phyloP scores from a whole-genome alignment of 2,113 vertebrate genomes.

The Tetrax tetrax region DNA sequence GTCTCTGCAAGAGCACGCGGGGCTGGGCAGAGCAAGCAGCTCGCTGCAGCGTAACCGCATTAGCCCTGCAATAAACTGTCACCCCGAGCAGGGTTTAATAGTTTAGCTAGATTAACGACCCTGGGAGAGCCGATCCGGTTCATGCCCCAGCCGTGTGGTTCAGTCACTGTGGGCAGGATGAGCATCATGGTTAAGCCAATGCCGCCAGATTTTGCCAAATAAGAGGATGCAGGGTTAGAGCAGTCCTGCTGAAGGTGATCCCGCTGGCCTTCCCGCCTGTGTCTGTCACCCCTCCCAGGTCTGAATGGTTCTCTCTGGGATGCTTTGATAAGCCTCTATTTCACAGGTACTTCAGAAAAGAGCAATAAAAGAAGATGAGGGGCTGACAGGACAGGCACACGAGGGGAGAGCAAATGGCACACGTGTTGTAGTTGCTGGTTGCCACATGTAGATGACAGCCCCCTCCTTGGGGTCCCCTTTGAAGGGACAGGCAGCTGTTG shows the following conservation, averaged over 20 bases:
- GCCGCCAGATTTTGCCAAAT: background rate
- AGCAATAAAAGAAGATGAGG: background rate
- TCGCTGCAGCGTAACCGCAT: background rate
- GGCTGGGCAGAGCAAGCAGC: background rate
- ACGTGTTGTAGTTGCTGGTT: accelerated
- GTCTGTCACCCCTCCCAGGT: accelerated
- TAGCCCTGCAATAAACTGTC: background rate
- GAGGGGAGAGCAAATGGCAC: background rate
- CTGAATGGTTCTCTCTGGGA: background rate
- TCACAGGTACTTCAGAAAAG: background rate
- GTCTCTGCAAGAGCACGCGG: accelerated
- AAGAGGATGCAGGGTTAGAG: background rate
- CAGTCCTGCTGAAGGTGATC: accelerated
- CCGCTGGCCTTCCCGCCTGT: accelerated
- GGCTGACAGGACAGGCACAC: background rate
- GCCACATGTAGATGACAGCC: background rate
- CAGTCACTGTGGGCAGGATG: background rate
- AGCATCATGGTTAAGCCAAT: accelerated
- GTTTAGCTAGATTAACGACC: background rate
- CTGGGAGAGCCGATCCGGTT: accelerated
- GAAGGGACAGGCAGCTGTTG: background rate
- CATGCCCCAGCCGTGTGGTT: accelerated
- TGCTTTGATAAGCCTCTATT: background rate
- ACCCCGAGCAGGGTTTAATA: background rate
- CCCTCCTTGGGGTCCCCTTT: background rate